Base-by-base conservation (phyloP, 2,797 vertebrate genomes). In the Salarias fasciatus region DNA sequence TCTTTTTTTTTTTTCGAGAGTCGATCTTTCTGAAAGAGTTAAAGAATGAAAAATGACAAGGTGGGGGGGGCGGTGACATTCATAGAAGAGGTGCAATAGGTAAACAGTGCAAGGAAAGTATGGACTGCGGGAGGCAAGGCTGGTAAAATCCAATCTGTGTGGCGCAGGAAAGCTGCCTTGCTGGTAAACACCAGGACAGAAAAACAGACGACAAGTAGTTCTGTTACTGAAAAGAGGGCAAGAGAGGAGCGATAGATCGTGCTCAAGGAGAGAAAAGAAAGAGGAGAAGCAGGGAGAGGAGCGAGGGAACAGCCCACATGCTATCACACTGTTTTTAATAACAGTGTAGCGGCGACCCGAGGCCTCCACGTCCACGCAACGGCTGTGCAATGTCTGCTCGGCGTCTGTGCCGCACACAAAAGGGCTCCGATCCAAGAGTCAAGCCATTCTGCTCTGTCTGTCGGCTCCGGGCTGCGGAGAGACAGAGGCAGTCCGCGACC, bases 261-360 rank as follows among this genome's bases (percentile, higher is more conserved):
- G 77, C 64, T 84, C 51, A 63, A 70, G 80, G 75, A 82, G 79
- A 84, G 80, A 86, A 80, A 80, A 75, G 71, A 88, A 75, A 78
- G 77, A 71, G 80, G 85, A 88, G 79, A 79, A 75, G 71, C 62
- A 54, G 78, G 59, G 72, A 86, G 82, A 80, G 72, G 68, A 75
- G n/a, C n/a, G 82, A 60, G 70, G 85, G 87, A 93, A 92, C 89
- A 92, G 91, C 86, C 91, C 87, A 91, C 88, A 89, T 92, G 92
- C 86, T 89, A 92, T 94, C 92, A 92, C 93, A 85, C 92, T 92
- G 92, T 92, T 93, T 93, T 91, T 91, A 91, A 91, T 92, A 92
- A 91, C 90, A 85, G 84, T 77, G 86, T 80, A 84, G 82, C 82
- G 71, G 89, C 90, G 89, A 91, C 91, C 91, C 89, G 82, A 90